phyloP scores from a whole-genome alignment of 2,797 vertebrate species.

The Carcharodon carcharias region DNA sequence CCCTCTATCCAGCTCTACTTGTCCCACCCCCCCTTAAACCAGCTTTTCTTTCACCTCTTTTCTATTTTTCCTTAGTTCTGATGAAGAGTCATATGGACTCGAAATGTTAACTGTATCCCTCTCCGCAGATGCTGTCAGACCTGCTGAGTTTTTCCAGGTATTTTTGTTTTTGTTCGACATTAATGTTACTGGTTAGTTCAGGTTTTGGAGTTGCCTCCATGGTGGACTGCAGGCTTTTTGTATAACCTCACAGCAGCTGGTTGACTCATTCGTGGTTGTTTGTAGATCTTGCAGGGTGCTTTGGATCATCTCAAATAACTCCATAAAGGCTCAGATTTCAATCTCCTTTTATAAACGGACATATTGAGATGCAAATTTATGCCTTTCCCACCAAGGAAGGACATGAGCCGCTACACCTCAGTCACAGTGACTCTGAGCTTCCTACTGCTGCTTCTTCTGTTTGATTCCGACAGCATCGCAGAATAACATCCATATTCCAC shows the following conservation, averaged over 20 bases:
- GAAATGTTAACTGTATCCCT: too few relatives aligned
- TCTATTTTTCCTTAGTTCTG: too few relatives aligned
- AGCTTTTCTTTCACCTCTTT: too few relatives aligned
- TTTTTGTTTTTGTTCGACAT: neutral
- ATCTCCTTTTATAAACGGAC: neutral
- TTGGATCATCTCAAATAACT: neutral
- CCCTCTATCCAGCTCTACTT: too few relatives aligned
- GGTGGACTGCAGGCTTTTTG: neutral
- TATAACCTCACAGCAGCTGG: neutral
- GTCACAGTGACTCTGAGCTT: neutral
- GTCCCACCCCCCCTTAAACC: too few relatives aligned
- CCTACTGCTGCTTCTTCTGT: too few relatives aligned
- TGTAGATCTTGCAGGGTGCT: neutral
- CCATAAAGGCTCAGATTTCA: neutral
- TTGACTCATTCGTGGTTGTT: neutral
- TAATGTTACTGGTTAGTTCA: neutral
- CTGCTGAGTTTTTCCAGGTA: too few relatives aligned
- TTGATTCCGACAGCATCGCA: too few relatives aligned
- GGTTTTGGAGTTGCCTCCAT: neutral
- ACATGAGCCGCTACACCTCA: neutral
- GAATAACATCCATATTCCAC: too few relatives aligned
- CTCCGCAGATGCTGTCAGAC: too few relatives aligned
- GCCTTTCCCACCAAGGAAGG: neutral
- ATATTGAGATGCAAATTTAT: neutral
- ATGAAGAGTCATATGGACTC: too few relatives aligned